phyloP scores from a whole-genome alignment of 92 coral and sea anemone species.

The Chrysogorgia sp. region DNA sequence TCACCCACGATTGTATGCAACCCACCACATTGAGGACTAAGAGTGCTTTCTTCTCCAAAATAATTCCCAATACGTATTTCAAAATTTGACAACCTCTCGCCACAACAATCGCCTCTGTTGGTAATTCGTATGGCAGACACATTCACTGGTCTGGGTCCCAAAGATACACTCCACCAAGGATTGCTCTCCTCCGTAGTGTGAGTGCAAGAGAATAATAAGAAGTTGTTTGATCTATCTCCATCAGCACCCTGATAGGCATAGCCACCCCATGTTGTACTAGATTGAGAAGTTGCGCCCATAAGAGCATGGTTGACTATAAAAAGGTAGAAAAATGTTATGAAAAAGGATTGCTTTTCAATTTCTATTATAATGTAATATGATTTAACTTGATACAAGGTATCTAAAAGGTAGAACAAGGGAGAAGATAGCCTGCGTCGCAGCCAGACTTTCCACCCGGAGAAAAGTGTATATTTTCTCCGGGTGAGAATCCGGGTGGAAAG shows the following conservation, averaged over 20 bases:
- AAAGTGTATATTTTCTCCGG: too few relatives aligned
- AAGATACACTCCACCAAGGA: constrained; percentile 34
- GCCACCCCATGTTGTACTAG: constrained; percentile 14
- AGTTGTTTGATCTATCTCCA: constrained; percentile 6
- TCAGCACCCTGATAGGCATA: constrained; percentile 11
- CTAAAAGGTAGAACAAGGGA: too few relatives aligned
- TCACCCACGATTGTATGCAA: constrained; percentile 13
- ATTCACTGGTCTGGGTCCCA: constrained; percentile 23
- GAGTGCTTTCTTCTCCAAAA: constrained; percentile 3
- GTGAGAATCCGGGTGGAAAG: too few relatives aligned
- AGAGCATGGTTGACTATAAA: constrained; percentile 24
- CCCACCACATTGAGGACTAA: constrained; percentile 28
- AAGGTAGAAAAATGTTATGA: background rate
- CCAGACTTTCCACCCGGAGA: too few relatives aligned
- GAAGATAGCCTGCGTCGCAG: too few relatives aligned
- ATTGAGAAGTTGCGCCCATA: constrained; percentile 15
- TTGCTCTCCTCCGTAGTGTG: constrained; percentile 18
- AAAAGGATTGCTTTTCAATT: too few relatives aligned
- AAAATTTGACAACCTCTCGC: constrained; percentile 11
- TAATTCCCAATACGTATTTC: constrained; percentile 42
- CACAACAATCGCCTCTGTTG: constrained; percentile 29
- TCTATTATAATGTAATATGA: too few relatives aligned
- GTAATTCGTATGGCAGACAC: constrained; percentile 26
- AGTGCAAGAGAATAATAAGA: constrained; percentile 8
- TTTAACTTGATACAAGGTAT: too few relatives aligned